phyloP scores from a whole-genome alignment of 2,888 invertebrate genomes.

The Cremastobaeus sp. region DNA sequence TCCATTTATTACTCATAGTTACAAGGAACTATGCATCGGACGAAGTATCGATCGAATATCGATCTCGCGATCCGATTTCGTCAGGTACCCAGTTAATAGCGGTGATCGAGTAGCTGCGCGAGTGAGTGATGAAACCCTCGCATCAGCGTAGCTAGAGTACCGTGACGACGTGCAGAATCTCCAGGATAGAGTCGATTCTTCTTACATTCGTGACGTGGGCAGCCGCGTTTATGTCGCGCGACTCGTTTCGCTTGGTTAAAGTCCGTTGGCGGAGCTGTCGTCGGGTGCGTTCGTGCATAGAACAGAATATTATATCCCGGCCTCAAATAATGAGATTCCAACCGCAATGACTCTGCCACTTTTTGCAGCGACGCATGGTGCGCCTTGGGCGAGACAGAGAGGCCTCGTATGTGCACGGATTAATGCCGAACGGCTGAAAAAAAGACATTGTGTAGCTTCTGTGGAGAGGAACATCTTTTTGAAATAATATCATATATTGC shows the following conservation, averaged over 20 bases:
- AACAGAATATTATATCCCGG: constrained; percentile 72
- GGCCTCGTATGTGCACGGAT: constrained; percentile 53
- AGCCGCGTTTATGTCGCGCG: constrained; percentile 59
- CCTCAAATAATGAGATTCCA: constrained; percentile 71
- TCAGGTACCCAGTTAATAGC: constrained; percentile 41
- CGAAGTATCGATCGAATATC: too few relatives aligned
- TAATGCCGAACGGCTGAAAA: constrained; percentile 43
- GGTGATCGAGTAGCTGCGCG: constrained; percentile 49
- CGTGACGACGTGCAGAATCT: constrained; percentile 56
- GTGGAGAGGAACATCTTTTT: constrained; percentile 40
- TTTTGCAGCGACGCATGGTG: constrained; percentile 59
- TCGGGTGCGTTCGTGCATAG: constrained; percentile 74
- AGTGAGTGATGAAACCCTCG: constrained; percentile 58
- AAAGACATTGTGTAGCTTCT: constrained; percentile 45
- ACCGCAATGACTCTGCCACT: constrained; percentile 70
- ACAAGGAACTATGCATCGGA: too few relatives aligned
- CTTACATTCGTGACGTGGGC: constrained; percentile 43
- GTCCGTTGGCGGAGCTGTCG: constrained; percentile 65
- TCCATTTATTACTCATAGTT: too few relatives aligned
- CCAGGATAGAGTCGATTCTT: constrained; percentile 51
- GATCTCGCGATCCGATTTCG: constrained; percentile 44
- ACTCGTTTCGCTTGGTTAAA: constrained; percentile 67
- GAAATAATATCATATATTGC: constrained; percentile 49
- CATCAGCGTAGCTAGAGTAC: constrained; percentile 55
- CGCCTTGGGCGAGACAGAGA: constrained; percentile 55